A percentile compares a stretch with the other conserved stretches of the same genome.
These are phyloP conservation scores for Cremastobaeus sp. DNA, from an alignment of 2,888 invertebrate species.

Conservation along the genomic window DNA sequence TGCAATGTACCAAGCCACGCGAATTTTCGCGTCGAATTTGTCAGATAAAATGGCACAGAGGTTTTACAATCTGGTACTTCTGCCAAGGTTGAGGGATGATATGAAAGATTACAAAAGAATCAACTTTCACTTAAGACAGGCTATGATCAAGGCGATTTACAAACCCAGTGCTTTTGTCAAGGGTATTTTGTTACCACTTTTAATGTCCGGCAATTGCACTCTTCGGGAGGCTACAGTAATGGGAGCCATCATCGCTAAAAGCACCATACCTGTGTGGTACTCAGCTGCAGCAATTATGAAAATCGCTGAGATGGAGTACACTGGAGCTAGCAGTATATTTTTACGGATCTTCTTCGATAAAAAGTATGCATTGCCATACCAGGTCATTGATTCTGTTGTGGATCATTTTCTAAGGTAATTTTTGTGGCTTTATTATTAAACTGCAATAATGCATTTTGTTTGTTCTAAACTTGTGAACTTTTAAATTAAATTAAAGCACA, in stretches of 20 bases:
- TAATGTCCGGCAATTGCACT: conserved; percentile 94
- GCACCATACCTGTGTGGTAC: conserved; percentile 95
- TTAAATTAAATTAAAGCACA: too few species aligned
- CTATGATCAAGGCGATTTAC: conserved; percentile 93
- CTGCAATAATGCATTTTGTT: not conserved
- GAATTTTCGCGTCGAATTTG: conserved; percentile 97
- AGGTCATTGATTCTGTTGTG: conserved; percentile 96
- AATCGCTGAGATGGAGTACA: conserved; percentile 98
- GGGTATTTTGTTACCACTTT: conserved; percentile 86
- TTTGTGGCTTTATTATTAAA: too few species aligned
- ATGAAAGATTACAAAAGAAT: conserved; percentile 95
- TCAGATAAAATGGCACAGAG: conserved; percentile 98
- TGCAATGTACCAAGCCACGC: conserved; percentile 96
- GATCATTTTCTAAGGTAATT: conserved; percentile 93
- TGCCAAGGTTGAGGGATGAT: conserved; percentile 96
- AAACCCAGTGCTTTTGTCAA: conserved; percentile 99
- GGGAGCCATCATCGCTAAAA: conserved; percentile 93
- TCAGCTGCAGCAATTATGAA: conserved; percentile 96
- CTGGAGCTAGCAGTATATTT: conserved; percentile 97
- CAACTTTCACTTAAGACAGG: conserved; percentile 97
- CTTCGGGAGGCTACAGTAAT: conserved; percentile 97
- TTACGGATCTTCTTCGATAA: conserved; percentile 96
- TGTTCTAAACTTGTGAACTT: not conserved
- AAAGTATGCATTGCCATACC: conserved; percentile 97
- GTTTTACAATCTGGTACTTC: conserved; percentile 94